Evolutionary conservation across 2,888 invertebrate genomes (phyloP).

Genomic region (Polymixis flavicincta): DNA sequence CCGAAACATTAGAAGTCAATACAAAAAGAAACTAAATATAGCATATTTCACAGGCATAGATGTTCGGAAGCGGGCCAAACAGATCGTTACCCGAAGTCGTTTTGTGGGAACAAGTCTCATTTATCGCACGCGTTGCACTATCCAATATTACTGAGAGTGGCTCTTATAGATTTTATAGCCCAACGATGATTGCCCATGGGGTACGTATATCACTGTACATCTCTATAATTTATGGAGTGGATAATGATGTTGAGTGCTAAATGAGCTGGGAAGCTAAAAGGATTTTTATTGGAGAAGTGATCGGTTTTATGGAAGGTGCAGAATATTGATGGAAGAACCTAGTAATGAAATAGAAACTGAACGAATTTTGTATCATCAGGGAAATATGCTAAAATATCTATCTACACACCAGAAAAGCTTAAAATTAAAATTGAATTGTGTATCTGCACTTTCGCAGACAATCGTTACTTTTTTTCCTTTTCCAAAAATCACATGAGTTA

Average conservation of each 20-base stretch:
- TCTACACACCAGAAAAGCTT: neutral
- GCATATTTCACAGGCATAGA: constrained; percentile 43
- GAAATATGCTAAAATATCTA: neutral
- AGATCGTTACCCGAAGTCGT: constrained; percentile 67
- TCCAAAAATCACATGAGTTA: constrained; percentile 3
- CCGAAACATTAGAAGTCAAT: constrained; percentile 35
- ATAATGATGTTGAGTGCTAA: constrained; percentile 63
- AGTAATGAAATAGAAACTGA: neutral
- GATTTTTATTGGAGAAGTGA: constrained; percentile 53
- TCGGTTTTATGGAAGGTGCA: constrained; percentile 28
- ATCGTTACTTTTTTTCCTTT: neutral
- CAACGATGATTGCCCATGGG: constrained; percentile 84
- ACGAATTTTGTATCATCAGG: neutral
- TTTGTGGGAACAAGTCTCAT: constrained; percentile 70
- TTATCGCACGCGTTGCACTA: constrained; percentile 71
- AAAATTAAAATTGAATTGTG: neutral
- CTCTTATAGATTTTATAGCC: constrained; percentile 66
- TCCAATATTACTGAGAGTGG: constrained; percentile 67
- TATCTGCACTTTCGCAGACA: neutral
- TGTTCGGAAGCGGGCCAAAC: constrained; percentile 55
- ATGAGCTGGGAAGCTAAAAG: constrained; percentile 60
- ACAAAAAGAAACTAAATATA: constrained; percentile 33
- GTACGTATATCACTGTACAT: constrained; percentile 83
- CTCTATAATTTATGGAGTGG: constrained; percentile 80
- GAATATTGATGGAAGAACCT: constrained; percentile 8